These are phyloP conservation scores for Melanostoma scalare DNA, from an alignment of 2,888 invertebrate genomes.

Conservation along the genomic window DNA sequence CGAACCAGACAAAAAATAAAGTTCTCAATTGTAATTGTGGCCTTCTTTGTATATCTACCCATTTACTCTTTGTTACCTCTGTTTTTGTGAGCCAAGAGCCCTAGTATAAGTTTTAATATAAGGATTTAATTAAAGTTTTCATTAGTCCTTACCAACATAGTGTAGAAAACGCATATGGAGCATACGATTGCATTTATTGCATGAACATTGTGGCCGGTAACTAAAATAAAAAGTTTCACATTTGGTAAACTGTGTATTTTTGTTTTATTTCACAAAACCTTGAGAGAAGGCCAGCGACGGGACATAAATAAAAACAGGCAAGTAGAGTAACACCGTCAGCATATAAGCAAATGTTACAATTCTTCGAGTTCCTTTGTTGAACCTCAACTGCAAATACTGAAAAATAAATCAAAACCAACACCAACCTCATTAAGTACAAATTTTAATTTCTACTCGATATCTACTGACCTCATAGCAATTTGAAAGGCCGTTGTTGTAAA, in stretches of 20 bases:
- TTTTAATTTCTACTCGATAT: no score
- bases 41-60: no score
- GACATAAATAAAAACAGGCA: constrained; percentile 80
- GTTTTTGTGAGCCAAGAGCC: no score
- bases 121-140: not conserved
- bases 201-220: constrained; percentile 84
- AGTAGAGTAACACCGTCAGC: constrained; percentile 76
- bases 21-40: no score
- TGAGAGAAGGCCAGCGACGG: constrained; percentile 80
- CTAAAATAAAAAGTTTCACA: constrained; percentile 78
- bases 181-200: constrained; percentile 83
- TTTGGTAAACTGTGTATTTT: no score
- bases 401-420: constrained; percentile 23
- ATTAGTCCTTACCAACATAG: constrained; percentile 83
- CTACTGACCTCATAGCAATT: constrained; percentile 79
- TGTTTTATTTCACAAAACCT: constrained; percentile 74
- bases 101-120: no score
- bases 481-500: constrained; percentile 80
- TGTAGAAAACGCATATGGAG: constrained; percentile 85
- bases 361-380: constrained; percentile 78
- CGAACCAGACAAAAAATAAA: no score
- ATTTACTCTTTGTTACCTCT: no score
- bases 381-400: constrained; percentile 80
- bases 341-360: constrained; percentile 79
- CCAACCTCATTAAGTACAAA: no score